Base-by-base conservation (phyloP, 2,888 invertebrate genomes). In the Lydus trimaculatus region DNA sequence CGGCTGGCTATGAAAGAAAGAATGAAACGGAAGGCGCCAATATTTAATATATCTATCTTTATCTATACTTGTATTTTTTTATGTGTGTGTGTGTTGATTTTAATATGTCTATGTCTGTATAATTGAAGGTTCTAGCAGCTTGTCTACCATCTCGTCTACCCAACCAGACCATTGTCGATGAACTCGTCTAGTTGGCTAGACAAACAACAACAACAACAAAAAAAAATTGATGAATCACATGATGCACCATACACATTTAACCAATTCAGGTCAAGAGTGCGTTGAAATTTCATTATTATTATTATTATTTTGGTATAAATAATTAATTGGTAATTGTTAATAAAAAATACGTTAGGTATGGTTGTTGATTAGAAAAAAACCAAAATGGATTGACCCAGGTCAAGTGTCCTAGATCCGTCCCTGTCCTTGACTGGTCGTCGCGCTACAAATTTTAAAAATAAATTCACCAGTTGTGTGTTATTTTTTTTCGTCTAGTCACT, bases 401-500 rank as follows among this genome's bases (percentile, higher is more conserved):
- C 65, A 65, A 65, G 65, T 61, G 65, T 70, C 62, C 66, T 69
- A 63, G 61, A 63, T 69, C 69, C 72, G 72, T 60, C 71, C 72
- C 73, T 78, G 79, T 72, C 78, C 75, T 76, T 75, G 76, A 65
- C 65, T 56, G 52, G 64, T 61, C 70, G 72, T 66, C 56, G 6
- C 25, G 13, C 43, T 43, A 43, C 43, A 5, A 25, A 11, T 56
- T 56, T 52, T 80, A 80, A 81, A 82, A 82, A 81, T 81, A 81
- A 78, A 78, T 77, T 76, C 75, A 79, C 80, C 79, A 76, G 76
- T 78, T 56, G 23, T 25, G 77, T 25, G 2, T 8, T 48, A 17
- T 48, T 17, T 48, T 13, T 80, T 81, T 80, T 84, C 81, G 83
- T 83, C 84, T 84, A 83, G 83, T 83, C 83, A 78, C 84, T 83